Evolutionary conservation across 2,113 vertebrate genomes (phyloP).

Genomic region (Chelonoidis abingdonii): DNA sequence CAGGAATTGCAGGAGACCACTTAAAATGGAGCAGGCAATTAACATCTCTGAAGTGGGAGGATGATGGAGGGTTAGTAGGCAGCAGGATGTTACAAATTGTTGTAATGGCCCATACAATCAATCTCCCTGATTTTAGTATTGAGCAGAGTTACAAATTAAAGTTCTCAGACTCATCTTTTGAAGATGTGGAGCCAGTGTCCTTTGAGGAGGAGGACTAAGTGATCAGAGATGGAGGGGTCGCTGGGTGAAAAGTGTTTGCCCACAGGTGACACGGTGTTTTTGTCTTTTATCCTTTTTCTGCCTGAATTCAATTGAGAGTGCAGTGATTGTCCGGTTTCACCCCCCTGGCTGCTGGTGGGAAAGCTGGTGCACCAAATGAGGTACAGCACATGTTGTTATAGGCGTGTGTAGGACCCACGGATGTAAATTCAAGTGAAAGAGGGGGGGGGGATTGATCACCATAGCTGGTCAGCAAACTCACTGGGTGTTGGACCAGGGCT

Average conservation of each 20-base stretch:
- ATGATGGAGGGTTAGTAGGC: background rate
- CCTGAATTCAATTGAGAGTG: background rate
- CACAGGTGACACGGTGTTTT: background rate
- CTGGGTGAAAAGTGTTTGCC: background rate
- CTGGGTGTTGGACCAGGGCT: background rate
- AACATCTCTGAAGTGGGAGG: background rate
- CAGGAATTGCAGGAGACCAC: background rate
- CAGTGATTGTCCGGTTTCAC: background rate
- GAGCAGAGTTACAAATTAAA: background rate
- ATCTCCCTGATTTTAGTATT: background rate
- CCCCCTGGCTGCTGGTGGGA: background rate
- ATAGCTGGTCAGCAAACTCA: background rate
- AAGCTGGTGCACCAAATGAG: background rate
- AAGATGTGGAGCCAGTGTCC: background rate
- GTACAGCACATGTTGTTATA: background rate
- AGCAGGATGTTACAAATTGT: background rate
- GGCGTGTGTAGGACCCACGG: too few species aligned
- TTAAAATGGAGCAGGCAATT: background rate
- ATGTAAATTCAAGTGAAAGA: too few species aligned
- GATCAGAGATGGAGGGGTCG: background rate
- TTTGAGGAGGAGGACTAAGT: background rate
- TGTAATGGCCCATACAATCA: background rate
- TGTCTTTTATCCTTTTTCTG: background rate
- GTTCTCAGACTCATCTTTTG: background rate
- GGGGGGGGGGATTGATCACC: background rate